Percentiles rank a stretch among this genome's conserved stretches.
Conservation (phyloP, 1,140 invertebrate genomes). For the Lepidurus couesii region DNA sequence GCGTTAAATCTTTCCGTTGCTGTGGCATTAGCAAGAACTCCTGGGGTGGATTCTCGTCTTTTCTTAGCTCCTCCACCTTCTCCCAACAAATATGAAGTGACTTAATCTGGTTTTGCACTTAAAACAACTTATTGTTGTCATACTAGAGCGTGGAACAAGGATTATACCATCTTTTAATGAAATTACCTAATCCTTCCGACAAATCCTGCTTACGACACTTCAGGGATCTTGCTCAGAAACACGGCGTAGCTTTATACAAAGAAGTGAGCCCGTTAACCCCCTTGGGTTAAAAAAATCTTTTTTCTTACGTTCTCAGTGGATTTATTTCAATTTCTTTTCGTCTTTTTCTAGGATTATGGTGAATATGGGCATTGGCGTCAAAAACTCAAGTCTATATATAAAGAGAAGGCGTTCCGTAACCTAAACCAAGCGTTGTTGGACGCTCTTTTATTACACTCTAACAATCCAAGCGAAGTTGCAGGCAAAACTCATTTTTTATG, state of each 20-base stretch:
- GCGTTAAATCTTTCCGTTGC: not conserved
- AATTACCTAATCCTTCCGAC: not conserved
- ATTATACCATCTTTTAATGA: not conserved
- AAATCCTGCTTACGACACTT: not conserved
- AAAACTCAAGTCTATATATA: not conserved
- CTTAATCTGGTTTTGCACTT: not conserved
- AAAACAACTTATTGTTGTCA: not conserved
- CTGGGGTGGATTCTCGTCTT: not conserved
- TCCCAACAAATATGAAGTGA: not conserved
- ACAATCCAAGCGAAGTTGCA: not conserved
- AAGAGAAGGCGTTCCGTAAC: not conserved
- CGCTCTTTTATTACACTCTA: not conserved
- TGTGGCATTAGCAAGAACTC: not conserved
- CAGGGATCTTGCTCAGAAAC: not conserved
- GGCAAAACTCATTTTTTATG: not conserved
- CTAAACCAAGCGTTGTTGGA: not conserved
- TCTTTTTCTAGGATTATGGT: not conserved
- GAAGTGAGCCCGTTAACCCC: not conserved
- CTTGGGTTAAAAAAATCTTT: not conserved
- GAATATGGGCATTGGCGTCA: not conserved
- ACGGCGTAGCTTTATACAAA: not conserved
- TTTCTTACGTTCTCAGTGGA: not conserved
- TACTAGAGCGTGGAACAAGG: not conserved
- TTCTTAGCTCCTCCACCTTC: not conserved
- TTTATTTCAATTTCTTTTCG: not conserved